Conservation (phyloP, 2,797 vertebrate genomes). For the Ara ararauna region DNA sequence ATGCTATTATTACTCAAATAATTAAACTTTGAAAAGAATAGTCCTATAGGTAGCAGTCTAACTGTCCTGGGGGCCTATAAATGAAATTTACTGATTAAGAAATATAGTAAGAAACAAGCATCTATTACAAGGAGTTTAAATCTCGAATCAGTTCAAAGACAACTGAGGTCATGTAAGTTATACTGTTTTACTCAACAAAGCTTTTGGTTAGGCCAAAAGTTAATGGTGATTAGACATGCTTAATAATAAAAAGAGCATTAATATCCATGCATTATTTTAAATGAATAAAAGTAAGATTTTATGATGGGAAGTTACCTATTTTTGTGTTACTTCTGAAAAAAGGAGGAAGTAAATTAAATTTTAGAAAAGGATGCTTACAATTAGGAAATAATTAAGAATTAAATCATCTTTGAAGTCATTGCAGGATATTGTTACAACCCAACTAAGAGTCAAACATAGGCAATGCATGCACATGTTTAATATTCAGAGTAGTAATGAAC, state of each 20-base stretch:
- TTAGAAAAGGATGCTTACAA: background rate
- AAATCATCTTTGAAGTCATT: background rate
- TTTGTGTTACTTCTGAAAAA: background rate
- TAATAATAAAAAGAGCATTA: background rate
- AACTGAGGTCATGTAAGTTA: background rate
- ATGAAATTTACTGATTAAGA: background rate
- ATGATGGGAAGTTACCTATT: background rate
- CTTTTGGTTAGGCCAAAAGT: background rate
- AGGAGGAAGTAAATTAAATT: background rate
- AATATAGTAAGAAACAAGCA: background rate
- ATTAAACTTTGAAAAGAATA: background rate
- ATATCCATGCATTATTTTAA: background rate
- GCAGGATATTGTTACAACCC: background rate
- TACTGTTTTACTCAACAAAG: background rate
- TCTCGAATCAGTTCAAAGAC: background rate
- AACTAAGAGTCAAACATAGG: background rate
- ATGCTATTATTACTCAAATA: background rate
- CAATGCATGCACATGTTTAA: background rate
- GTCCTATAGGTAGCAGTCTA: background rate
- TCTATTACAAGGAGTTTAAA: background rate
- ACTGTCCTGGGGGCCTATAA: background rate
- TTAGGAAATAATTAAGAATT: background rate
- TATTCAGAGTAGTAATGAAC: background rate
- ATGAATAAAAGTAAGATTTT: background rate
- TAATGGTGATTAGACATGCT: background rate